Percentiles rank a stretch among this genome's conserved stretches.
Evolutionary conservation across 1,140 invertebrate species (phyloP).

Genomic region (Atta texana): DNA sequence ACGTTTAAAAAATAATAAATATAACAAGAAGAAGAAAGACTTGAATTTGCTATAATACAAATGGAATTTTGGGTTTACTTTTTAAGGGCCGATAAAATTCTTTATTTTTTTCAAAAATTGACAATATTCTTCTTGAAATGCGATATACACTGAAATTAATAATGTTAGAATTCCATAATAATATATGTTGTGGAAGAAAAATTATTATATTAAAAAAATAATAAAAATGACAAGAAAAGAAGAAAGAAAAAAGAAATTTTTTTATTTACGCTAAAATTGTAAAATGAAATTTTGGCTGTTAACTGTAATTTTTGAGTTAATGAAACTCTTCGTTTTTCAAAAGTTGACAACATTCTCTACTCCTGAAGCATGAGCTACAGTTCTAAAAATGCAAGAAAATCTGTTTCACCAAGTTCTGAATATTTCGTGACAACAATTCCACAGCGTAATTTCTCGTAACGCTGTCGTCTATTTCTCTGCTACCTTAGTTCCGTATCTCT

Average conservation of each 20-base stretch:
- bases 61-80: neutral
- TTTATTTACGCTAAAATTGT: too few species aligned
- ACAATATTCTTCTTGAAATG: neutral
- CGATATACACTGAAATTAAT: neutral
- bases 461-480: slow-evolving; percentile 4
- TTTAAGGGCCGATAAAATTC: neutral
- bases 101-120: neutral
- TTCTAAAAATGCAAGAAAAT: slow-evolving; percentile 14
- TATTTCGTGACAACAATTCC: slow-evolving; percentile 45
- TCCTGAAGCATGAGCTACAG: neutral
- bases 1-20: neutral
- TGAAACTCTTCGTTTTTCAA: neutral
- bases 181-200: neutral
- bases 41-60: neutral
- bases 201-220: neutral
- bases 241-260: neutral
- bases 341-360: neutral
- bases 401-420: slow-evolving; percentile 23
- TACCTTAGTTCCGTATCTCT: slow-evolving; percentile 27
- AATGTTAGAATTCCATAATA: neutral
- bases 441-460: slow-evolving; percentile 49
- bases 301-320: neutral
- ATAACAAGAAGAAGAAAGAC: neutral
- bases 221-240: neutral
- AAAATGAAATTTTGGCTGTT: neutral